Percentiles rank a stretch among this genome's conserved stretches.
phyloP scores from a whole-genome alignment of 2,888 invertebrate genomes.

The Lamellibrachia columna region DNA sequence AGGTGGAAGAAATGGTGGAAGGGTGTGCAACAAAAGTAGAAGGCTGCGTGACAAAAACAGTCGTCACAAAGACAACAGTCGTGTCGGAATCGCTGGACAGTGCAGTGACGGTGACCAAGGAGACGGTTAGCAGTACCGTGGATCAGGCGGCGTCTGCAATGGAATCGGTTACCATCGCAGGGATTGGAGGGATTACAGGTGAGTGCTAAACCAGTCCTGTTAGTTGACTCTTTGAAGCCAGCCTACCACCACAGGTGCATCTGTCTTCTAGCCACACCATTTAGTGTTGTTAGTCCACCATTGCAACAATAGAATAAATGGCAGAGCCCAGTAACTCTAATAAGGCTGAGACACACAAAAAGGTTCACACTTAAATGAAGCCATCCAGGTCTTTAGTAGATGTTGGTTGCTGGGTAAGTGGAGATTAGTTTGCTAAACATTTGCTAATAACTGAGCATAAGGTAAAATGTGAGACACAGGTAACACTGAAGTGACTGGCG shows the following conservation, averaged over 20 bases:
- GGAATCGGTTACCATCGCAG: not conserved
- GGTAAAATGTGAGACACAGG: not conserved
- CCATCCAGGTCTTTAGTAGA: not conserved
- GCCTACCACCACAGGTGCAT: not conserved
- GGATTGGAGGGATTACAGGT: not conserved
- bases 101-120: not conserved
- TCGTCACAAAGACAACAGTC: conserved; percentile 17
- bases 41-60: conserved; percentile 18
- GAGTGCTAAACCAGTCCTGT: not conserved
- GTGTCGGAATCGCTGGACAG: not conserved
- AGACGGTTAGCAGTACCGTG: not conserved
- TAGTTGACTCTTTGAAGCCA: not conserved
- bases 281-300: too few relatives aligned
- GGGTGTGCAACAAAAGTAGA: not conserved
- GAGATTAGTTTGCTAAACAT: not conserved
- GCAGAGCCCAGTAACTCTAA: not conserved
- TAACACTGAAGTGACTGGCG: too few relatives aligned
- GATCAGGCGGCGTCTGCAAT: not conserved
- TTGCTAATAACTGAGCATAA: not conserved
- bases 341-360: not conserved
- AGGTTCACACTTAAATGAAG: not conserved
- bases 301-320: not conserved
- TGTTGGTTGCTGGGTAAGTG: not conserved
- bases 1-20: not conserved
- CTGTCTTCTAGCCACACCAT: too few relatives aligned